phyloP scores from a whole-genome alignment of 2,797 vertebrate genomes.

The Dipus sagitta region DNA sequence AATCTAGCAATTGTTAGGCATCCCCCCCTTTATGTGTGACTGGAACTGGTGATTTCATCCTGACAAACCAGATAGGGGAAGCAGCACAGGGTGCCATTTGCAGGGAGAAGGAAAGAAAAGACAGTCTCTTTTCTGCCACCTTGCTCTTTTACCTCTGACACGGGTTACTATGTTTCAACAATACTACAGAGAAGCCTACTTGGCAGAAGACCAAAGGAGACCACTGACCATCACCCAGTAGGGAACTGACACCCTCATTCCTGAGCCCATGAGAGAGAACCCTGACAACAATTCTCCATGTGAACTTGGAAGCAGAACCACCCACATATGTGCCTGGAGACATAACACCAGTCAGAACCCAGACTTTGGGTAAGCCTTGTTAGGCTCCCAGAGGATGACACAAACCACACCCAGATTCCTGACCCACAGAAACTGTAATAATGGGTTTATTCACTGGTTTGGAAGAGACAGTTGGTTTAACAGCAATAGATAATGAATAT shows the following conservation, averaged over 20 bases:
- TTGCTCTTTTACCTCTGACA: not conserved
- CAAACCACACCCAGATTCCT: not conserved
- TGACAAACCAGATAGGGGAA: not conserved
- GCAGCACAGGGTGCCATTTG: not conserved
- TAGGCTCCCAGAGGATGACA: not conserved
- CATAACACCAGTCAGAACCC: not conserved
- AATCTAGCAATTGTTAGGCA: fast-evolving
- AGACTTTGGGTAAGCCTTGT: not conserved
- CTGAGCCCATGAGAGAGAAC: not conserved
- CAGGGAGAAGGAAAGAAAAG: not conserved
- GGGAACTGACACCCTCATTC: not conserved
- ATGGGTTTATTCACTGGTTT: not conserved
- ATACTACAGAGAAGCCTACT: not conserved
- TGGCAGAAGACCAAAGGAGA: not conserved
- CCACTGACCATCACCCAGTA: not conserved
- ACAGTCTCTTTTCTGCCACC: not conserved
- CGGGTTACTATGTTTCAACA: not conserved
- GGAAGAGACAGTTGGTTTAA: not conserved
- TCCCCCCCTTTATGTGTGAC: not conserved
- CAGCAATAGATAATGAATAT: not conserved
- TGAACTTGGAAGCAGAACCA: not conserved
- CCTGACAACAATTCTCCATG: not conserved
- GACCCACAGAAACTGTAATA: not conserved
- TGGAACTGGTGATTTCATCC: not conserved
- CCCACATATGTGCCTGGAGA: not conserved